These are phyloP conservation scores for Heliothis subflexa DNA, from an alignment of 1,140 invertebrate genomes.

Conservation along the genomic window DNA sequence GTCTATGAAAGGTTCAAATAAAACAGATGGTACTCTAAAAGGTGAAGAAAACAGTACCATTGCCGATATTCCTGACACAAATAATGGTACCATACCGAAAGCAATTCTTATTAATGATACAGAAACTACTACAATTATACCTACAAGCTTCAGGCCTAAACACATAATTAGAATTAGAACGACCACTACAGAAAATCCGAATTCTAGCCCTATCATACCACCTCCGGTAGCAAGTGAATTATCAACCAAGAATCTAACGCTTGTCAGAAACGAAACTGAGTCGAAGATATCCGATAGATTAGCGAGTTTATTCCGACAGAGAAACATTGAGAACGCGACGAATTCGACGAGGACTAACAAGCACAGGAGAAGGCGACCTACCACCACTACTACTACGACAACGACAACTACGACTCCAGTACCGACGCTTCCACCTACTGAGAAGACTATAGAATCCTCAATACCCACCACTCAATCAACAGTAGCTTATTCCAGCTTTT, in stretches of 20 bases:
- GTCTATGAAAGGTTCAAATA: slow-evolving; percentile 81
- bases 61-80: slow-evolving; percentile 53
- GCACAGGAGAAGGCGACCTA: slow-evolving; percentile 78
- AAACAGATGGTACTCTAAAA: slow-evolving; percentile 67
- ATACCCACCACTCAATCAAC: slow-evolving; percentile 51
- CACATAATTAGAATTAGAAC: slow-evolving; percentile 78
- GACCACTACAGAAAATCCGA: slow-evolving; percentile 73
- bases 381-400: slow-evolving; percentile 61
- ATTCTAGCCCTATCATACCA: slow-evolving; percentile 56
- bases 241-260: slow-evolving; percentile 53
- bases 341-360: slow-evolving; percentile 77
- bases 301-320: slow-evolving; percentile 67
- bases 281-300: slow-evolving; percentile 71
- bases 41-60: slow-evolving; percentile 66
- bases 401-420: slow-evolving; percentile 65
- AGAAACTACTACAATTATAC: slow-evolving; percentile 58
- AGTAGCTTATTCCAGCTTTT: slow-evolving; percentile 31
- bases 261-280: slow-evolving; percentile 66
- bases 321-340: slow-evolving; percentile 64
- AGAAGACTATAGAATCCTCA: slow-evolving; percentile 51
- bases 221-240: slow-evolving; percentile 59
- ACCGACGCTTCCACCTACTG: slow-evolving; percentile 45
- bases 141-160: slow-evolving; percentile 63
- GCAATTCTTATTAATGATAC: slow-evolving; percentile 65
- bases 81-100: slow-evolving; percentile 61